Evolutionary conservation across 2,113 vertebrate species (phyloP).

Genomic region (Pluvianellus socialis): DNA sequence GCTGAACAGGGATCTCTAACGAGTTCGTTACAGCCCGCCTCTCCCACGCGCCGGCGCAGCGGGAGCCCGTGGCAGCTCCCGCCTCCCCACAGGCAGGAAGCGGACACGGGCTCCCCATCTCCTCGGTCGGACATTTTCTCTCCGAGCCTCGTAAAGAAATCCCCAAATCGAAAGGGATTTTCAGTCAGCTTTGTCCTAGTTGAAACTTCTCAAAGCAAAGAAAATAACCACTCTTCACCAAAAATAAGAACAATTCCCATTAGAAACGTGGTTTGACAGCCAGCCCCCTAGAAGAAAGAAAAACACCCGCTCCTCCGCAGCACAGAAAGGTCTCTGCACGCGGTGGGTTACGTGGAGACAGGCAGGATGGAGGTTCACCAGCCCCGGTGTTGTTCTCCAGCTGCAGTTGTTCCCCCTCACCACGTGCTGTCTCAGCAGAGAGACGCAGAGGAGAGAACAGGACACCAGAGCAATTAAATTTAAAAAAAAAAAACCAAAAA

Average conservation of each 20-base stretch:
- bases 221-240: neutral
- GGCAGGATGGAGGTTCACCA: neutral
- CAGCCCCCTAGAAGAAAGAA: neutral
- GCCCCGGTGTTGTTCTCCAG: neutral
- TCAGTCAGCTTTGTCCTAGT: neutral
- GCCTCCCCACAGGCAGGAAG: neutral
- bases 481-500: neutral
- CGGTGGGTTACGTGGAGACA: neutral
- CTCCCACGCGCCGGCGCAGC: neutral
- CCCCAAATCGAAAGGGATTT: neutral
- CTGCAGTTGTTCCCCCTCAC: neutral
- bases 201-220: neutral
- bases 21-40: neutral
- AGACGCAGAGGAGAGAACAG: neutral
- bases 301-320: neutral
- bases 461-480: neutral
- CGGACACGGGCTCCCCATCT: rapidly evolving
- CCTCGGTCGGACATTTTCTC: neutral
- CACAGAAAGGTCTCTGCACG: neutral
- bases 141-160: neutral
- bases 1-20: neutral
- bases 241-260: neutral
- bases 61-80: neutral
- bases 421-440: neutral
- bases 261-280: neutral